Percentiles rank a stretch among this genome's conserved stretches.
Evolutionary conservation across 2,888 invertebrate species (phyloP).

Genomic region (Lithophane leautieri): DNA sequence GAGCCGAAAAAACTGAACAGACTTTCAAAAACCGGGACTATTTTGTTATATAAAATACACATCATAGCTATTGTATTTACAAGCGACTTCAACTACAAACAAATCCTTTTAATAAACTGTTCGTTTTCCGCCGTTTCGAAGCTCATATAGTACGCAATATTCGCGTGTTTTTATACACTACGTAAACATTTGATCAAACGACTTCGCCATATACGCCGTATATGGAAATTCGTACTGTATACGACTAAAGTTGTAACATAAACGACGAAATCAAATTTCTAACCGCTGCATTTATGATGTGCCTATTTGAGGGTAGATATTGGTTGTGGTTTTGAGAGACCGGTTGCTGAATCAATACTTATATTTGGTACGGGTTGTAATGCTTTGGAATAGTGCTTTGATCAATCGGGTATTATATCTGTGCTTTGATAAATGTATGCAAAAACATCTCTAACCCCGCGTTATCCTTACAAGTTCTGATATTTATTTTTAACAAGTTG

Average conservation of each 20-base stretch:
- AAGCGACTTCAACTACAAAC: background rate
- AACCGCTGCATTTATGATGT: constrained; percentile 34
- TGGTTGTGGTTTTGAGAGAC: constrained; percentile 30
- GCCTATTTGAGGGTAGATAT: constrained; percentile 22
- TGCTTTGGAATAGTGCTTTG: too few species aligned
- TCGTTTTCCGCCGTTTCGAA: constrained; percentile 9
- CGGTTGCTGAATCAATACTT: constrained; percentile 13
- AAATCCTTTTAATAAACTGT: constrained; percentile 41
- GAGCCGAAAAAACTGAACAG: background rate
- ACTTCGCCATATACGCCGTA: constrained; percentile 5
- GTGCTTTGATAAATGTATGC: too few species aligned
- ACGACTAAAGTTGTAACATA: constrained; percentile 30
- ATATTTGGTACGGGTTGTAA: background rate
- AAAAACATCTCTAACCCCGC: too few species aligned
- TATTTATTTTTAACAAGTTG: too few species aligned
- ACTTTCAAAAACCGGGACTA: background rate
- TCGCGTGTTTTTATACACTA: constrained; percentile 47
- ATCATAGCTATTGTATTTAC: background rate
- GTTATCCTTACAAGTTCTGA: too few species aligned
- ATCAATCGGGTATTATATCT: too few species aligned
- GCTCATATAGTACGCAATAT: constrained; percentile 27
- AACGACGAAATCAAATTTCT: constrained; percentile 49
- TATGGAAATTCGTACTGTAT: constrained; percentile 19
- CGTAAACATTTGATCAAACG: constrained; percentile 37
- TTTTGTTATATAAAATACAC: background rate